These are phyloP conservation scores for Prolemur simus DNA, from an alignment of 2,113 vertebrate genomes.

Conservation along the genomic window DNA sequence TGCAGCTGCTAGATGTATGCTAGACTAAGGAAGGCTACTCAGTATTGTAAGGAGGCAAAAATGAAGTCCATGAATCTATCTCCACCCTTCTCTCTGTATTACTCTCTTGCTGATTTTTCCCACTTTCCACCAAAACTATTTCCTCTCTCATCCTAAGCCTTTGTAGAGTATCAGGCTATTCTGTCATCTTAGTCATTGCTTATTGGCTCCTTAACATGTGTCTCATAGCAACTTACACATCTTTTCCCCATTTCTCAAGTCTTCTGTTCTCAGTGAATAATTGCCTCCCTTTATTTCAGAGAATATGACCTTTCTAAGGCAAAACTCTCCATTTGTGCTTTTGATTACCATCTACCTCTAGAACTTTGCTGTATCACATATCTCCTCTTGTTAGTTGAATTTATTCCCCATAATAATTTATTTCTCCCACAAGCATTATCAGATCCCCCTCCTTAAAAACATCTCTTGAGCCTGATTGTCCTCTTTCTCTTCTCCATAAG, in stretches of 20 bases:
- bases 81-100: neutral
- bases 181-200: neutral
- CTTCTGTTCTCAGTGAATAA: constrained; percentile 7
- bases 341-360: neutral
- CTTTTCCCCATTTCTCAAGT: neutral
- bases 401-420: neutral
- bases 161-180: neutral
- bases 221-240: neutral
- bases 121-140: constrained; percentile 1
- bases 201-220: neutral
- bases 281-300: constrained; percentile 32
- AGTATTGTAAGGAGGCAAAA: neutral
- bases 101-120: neutral
- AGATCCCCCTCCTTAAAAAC: neutral
- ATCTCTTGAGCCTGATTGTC: neutral
- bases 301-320: constrained; percentile 25
- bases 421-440: neutral
- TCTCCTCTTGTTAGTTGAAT: neutral
- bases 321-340: neutral
- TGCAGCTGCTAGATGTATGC: neutral
- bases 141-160: neutral
- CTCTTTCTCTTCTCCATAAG: neutral
- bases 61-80: neutral
- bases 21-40: neutral
- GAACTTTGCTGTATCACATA: neutral